A percentile compares a stretch with the other conserved stretches of the same genome.
These are phyloP conservation scores for Andrena flavipes DNA, from an alignment of 2,888 invertebrate species.

Conservation along the genomic window DNA sequence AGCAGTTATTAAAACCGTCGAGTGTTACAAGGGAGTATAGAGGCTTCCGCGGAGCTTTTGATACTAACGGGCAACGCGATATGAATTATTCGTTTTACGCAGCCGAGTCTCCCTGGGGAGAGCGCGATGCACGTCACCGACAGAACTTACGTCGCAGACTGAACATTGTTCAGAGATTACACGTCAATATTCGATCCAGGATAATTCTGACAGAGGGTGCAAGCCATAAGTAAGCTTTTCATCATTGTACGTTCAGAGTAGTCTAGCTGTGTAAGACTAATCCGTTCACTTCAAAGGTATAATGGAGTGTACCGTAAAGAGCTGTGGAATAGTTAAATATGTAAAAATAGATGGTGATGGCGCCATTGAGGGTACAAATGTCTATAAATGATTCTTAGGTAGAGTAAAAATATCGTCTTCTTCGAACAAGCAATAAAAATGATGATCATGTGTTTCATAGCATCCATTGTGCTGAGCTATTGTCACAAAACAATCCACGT, in stretches of 20 bases:
- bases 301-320: neutral
- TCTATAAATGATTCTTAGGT: too few species aligned
- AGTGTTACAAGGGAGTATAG: neutral
- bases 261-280: conserved; percentile 22
- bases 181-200: conserved; percentile 53
- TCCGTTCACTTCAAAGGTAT: conserved; percentile 16
- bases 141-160: neutral
- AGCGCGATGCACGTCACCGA: neutral
- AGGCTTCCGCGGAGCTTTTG: neutral
- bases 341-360: too few species aligned
- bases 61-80: conserved; percentile 19
- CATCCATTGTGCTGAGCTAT: neutral
- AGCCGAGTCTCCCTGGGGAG: neutral
- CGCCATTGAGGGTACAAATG: too few species aligned
- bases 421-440: too few species aligned
- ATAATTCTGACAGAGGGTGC: neutral
- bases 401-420: too few species aligned
- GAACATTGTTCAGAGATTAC: conserved; percentile 38
- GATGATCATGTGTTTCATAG: too few species aligned
- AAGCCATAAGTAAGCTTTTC: conserved; percentile 49
- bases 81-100: conserved; percentile 50
- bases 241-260: conserved; percentile 64
- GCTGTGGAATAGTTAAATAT: neutral
- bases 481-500: neutral
- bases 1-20: conserved; percentile 28